Percentiles rank a stretch among this genome's conserved stretches.
Conservation (phyloP, 2,113 vertebrate species). For the Oceanites oceanicus region DNA sequence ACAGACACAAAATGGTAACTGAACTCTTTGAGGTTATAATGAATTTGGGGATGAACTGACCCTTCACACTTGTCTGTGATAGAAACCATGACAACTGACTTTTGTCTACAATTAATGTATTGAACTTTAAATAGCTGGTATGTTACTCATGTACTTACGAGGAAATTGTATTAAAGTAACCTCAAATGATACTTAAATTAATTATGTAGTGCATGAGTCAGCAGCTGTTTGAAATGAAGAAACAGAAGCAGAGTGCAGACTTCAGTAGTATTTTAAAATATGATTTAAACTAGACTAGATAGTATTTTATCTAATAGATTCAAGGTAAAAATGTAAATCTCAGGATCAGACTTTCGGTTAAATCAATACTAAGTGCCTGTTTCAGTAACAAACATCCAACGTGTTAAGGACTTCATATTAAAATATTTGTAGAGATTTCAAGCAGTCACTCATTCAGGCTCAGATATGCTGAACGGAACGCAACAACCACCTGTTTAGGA, state of each 20-base stretch:
- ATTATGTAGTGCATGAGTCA: constrained; percentile 58
- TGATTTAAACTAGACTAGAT: background rate
- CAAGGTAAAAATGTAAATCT: background rate
- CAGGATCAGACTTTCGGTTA: background rate
- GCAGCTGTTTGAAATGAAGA: constrained; percentile 33
- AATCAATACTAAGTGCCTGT: background rate
- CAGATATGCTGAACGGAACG: background rate
- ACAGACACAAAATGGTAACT: background rate
- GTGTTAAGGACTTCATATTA: background rate
- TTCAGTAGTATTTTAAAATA: constrained; percentile 19
- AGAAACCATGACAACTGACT: constrained; percentile 54
- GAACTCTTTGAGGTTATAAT: background rate
- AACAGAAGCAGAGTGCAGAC: constrained; percentile 5
- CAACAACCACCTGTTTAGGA: background rate
- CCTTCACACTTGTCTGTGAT: background rate
- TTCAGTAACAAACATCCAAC: background rate
- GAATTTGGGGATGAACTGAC: constrained; percentile 50
- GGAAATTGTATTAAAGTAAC: constrained; percentile 54
- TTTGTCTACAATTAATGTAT: constrained; percentile 39
- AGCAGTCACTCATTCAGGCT: background rate
- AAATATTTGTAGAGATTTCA: background rate
- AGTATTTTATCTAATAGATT: background rate
- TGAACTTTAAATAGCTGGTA: constrained; percentile 46
- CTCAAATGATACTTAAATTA: constrained; percentile 57
- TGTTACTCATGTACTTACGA: constrained; percentile 25